Evolutionary conservation across 2,888 invertebrate species (phyloP), one percentile per base, ranked within the genome.

Genomic region (Heliconius sara): DNA sequence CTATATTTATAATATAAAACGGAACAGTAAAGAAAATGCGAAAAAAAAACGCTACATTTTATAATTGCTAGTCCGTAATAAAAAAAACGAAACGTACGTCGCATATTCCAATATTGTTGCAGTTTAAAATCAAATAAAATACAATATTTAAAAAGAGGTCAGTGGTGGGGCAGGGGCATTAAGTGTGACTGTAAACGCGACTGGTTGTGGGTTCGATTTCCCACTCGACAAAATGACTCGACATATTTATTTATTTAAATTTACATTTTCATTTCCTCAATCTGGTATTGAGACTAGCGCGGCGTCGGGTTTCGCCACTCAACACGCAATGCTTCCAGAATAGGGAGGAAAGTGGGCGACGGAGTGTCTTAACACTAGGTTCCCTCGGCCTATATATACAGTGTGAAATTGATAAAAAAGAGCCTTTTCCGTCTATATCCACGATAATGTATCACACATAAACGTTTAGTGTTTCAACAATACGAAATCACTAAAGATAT

Each of bases 391-490:
- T 63, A 12, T 0, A 10, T 63, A 60, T 60, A 60, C 22, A 22
- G n/a, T n/a, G n/a, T 60, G 60, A 10, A 60, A n/a, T 10, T 1
- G 12, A 22, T 25, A 34, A 34, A 30, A 9, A 19, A 27, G 7
- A 34, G 57, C n/a, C 34, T 16, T n/a, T 73, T 13, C 47, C n/a
- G 30, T 66, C 16, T 66, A 34, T 75, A 77, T 72, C 60, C 74
- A 79, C n/a, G 52, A 79, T 47, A 76, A 75, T 79, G 72, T 77
- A 72, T 71, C 10, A 73, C 63, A 75, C 63, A 77, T 57, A 78
- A 75, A 79, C 60, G 47, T 74, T n/a, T 60, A 79, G 52, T 68
- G 68, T 76, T 71, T 25, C 66, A 68, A 79, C n/a, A 63, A 63
- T 52, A 27, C 76, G 52, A 70, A 77, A 72, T 63, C 43, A 65